Evolutionary conservation across 2,797 vertebrate genomes (phyloP), one percentile per base, ranked within the genome.

Genomic region (Tapirus indicus): DNA sequence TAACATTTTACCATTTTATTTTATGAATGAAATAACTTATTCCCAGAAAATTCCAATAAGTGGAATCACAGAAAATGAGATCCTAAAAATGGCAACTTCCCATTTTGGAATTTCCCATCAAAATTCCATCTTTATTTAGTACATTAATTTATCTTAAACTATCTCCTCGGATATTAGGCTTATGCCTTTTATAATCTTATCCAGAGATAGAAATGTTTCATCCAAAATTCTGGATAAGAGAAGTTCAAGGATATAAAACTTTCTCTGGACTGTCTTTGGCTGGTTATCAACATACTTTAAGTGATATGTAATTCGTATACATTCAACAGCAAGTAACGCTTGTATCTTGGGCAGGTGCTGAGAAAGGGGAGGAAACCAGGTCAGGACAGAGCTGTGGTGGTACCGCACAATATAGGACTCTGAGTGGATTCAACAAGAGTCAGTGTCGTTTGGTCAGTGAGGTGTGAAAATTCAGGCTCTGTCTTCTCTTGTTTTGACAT

Each of bases 21-120:
- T 95, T 69, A 85, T 88, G 60, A 93, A 85, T 35, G 2, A 88
- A 91, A 71, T 72, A 80, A 49, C 1, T 58, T 88, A 79, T 29
- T 93, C 20, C 9, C 49, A 69, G 58, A 91, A 84, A 93, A 86
- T 82, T 7, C 17, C 62, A 56, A 3, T 66, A 74, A 93, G 9
- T 56, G 41, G 16, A 93, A 92, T 64, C 3, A 44, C 13, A 83
- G 5, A 88, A 91, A 93, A 56, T 89, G 8, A 47, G 52, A 71
- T 82, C 8, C 27, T 64, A 87, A 54, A 86, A 95, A 83, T 25
- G 13, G 41, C 38, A 38, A 38, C 38, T 47, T 47, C 47, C 47
- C 47, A 47, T 47, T 47, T 47, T 47, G 47, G 93, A 93, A 84
- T 1, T 62, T 95, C 14, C 47, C 29, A 82, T 47, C 3, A 6